A percentile compares a stretch with the other conserved stretches of the same genome.
Evolutionary conservation across 1,140 invertebrate species (phyloP).

Genomic region (Oscheius sp.): DNA sequence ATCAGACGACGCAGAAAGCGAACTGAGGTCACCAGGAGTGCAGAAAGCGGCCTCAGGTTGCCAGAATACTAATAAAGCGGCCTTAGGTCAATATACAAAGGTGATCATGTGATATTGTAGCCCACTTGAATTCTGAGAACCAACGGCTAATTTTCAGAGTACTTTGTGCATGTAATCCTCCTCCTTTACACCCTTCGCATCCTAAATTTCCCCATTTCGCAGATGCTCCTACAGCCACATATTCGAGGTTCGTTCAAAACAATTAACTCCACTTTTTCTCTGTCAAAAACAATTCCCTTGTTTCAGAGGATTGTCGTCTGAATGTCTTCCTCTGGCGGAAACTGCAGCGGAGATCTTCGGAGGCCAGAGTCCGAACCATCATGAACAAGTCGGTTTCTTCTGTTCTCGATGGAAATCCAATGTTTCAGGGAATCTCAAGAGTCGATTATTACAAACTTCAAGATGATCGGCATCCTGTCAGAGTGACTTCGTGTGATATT

Average conservation of each 20-base stretch:
- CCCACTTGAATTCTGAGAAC: too few species aligned
- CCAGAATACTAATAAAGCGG: too few species aligned
- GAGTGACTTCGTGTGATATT: too few species aligned
- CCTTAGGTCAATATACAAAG: too few species aligned
- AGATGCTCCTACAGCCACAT: neutral
- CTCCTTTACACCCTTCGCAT: neutral
- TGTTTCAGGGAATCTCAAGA: slow-evolving; percentile 15
- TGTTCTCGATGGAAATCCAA: neutral
- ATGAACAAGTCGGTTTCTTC: slow-evolving; percentile 5
- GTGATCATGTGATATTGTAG: too few species aligned
- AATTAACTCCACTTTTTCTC: neutral
- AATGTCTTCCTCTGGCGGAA: slow-evolving; percentile 1
- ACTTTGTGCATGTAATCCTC: neutral
- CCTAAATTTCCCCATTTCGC: neutral
- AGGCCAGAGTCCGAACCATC: neutral
- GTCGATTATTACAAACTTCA: slow-evolving; percentile 19
- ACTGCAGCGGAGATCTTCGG: neutral
- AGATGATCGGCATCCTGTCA: slow-evolving; percentile 24
- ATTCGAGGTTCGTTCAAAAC: too few species aligned
- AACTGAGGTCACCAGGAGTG: too few species aligned
- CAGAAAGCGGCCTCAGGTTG: too few species aligned
- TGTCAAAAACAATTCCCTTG: neutral
- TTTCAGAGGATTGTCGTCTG: neutral
- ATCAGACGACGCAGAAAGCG: too few species aligned
- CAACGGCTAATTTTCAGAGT: neutral